Conservation (phyloP, 2,888 invertebrate genomes). For the Yponomeuta sedellus region DNA sequence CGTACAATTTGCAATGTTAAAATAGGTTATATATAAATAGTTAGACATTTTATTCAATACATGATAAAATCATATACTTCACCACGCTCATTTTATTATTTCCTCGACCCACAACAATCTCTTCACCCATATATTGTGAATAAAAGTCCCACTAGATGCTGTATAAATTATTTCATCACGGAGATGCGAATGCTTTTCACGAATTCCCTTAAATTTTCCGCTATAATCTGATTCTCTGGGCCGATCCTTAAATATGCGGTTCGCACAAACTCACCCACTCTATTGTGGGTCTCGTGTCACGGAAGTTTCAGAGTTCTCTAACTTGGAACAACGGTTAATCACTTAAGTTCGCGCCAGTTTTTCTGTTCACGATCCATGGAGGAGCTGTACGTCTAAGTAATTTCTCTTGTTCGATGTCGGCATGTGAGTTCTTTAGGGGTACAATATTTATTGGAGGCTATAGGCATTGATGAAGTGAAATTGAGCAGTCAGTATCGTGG, state of each 20-base stretch:
- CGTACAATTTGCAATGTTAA: no score
- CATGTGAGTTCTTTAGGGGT: not conserved
- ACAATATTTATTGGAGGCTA: not conserved
- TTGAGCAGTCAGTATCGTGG: no score
- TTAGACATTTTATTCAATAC: no score
- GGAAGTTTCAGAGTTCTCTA: not conserved
- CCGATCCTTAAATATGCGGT: not conserved
- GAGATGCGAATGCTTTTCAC: no score
- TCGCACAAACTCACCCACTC: not conserved
- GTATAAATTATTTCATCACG: no score
- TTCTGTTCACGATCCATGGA: not conserved
- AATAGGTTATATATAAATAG: no score
- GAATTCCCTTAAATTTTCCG: not conserved
- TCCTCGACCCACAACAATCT: no score
- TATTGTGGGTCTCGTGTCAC: not conserved
- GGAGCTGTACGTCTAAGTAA: not conserved
- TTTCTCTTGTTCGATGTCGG: not conserved
- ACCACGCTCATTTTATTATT: no score
- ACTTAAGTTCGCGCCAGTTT: not conserved
- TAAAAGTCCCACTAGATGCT: no score
- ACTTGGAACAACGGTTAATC: conserved; percentile 3
- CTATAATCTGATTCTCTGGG: not conserved
- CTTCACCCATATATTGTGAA: no score
- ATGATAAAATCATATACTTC: no score
- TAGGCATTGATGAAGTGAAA: no score